Evolutionary conservation across 2,888 invertebrate species (phyloP), one percentile per base, ranked within the genome.

Genomic region (Cheilosia urbana): DNA sequence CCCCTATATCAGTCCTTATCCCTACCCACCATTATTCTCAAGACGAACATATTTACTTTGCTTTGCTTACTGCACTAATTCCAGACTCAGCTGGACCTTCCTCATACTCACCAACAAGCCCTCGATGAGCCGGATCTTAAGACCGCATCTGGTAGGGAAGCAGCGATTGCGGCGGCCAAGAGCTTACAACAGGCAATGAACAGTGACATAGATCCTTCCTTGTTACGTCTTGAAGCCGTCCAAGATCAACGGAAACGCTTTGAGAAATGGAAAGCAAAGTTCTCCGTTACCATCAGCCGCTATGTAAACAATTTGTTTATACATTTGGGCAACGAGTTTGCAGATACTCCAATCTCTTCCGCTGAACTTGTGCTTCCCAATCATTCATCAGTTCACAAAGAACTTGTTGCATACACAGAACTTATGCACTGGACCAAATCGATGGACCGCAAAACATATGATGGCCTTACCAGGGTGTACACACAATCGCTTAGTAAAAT

Each of bases 231-330:
- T 92, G 94, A 94, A 55, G 97, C 97, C 15, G 96, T 97, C 0
- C 95, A 96, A 89, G 97, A 97, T 91, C 97, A 97, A 91, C 94
- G 95, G 88, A 95, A 95, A 89, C 94, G 95, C 55, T 95, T 97
- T 88, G 96, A 96, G 87, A 96, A 96, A 90, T 94, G 96, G 89
- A 95, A 95, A 90, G 94, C 94, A 45, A 95, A 95, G 91, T 97
- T 98, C 91, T 96, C 97, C 0, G 95, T 96, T 73, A 95, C 96
- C 55, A 95, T 99, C 69, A 96, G 96, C 81, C 95, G 98, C 21
- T 98, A 99, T 92, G 94, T 99, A 65, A 98, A 98, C 91, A 98
- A 99, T 93, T 94, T 98, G 66, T 98, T 99, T 89, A 97, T 98
- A 89, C 98, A 99, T 93, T 95, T 98, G 93, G 98, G 95, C 17